Base-by-base conservation (phyloP, 2,888 invertebrate species). In the Campoplex capitator region DNA sequence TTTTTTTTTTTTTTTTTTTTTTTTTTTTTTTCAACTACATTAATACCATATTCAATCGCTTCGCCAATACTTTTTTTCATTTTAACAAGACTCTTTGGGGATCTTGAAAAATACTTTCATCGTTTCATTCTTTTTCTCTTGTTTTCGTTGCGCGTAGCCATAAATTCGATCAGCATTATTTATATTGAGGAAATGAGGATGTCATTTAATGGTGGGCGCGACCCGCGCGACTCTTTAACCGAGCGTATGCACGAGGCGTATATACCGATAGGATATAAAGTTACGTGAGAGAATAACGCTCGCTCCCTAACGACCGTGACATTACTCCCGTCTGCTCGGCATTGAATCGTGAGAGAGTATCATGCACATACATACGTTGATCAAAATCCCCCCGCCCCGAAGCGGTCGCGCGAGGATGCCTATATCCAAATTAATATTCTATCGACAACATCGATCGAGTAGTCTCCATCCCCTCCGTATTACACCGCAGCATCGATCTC, bases 221-320 rank as follows among this genome's bases (percentile, higher is more conserved):
- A 80, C 83, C 67, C 67, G 83, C 70, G 88, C 83, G 85, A 80
- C 83, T 71, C 67, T 65, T 58, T 79, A 80, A 83, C 38, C 85
- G 70, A 74, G 45, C 74, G 38, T 28, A 73, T 76, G 42, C n/a
- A 74, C 32, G 45, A n/a, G n/a, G n/a, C 45, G 11, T 32, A 56
- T 58, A 45, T 84, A 67, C 54, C 32, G 35, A 82, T 67, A 70
- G 76, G 81, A 85, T 83, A 88, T 81, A 65, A 74, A 84, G 86
- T 86, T 84, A 86, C 86, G 84, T 86, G 84, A 90, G 90, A 91
- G 88, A 71, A 85, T 38, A 3, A 77, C 74, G 79, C 80, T 88
- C 86, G 65, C 88, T 85, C 82, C 79, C 88, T 84, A 85, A 84
- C 83, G 92, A 90, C 92, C 93, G 88, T 93, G 93, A 92, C 93